A percentile compares a stretch with the other conserved stretches of the same genome.
Conservation (phyloP, 2,797 vertebrate species). For the Furcifer pardalis region DNA sequence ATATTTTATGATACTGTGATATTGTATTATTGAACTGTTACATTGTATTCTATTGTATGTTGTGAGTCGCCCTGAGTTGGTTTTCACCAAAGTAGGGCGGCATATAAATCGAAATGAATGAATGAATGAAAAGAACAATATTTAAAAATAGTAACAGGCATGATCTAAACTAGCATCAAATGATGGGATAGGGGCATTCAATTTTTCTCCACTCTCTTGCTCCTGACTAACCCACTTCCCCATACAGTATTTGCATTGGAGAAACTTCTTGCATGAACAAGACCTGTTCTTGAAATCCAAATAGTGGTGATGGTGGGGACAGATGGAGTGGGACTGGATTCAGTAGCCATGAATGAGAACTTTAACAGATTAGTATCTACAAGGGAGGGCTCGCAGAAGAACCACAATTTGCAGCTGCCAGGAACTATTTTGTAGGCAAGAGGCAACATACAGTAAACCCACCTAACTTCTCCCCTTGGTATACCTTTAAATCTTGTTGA, state of each 20-base stretch:
- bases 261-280: not conserved
- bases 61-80: too few species aligned
- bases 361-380: not conserved
- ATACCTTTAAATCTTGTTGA: slow-evolving; percentile 1
- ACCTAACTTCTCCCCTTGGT: not conserved
- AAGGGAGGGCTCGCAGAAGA: not conserved
- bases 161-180: too few species aligned
- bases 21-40: too few species aligned
- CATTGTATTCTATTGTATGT: too few species aligned
- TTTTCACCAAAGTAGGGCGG: too few species aligned
- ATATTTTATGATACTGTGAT: too few species aligned
- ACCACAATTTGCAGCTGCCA: not conserved
- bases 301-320: not conserved
- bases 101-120: too few species aligned
- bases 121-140: too few species aligned
- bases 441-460: not conserved
- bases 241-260: not conserved
- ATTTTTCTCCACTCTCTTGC: not conserved
- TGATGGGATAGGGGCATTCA: too few species aligned
- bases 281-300: not conserved
- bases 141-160: not conserved
- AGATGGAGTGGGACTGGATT: too few species aligned
- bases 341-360: not conserved
- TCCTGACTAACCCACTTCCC: not conserved
- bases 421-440: too few species aligned